Conservation (phyloP, 2,113 vertebrate genomes). For the Thalassarche chlororhynchos region DNA sequence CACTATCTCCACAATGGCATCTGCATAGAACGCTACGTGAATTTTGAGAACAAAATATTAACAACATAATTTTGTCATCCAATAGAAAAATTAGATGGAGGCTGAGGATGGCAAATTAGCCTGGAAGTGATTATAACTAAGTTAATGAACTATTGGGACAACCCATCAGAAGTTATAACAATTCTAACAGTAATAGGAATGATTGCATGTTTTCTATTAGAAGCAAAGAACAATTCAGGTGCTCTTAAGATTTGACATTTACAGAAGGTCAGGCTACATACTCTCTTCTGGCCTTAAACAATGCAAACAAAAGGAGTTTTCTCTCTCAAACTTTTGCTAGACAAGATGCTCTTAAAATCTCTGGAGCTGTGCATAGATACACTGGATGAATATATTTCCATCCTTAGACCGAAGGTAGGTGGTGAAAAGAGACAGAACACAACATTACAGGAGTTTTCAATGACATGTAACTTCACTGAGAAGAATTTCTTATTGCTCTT, state of each 20-base stretch:
- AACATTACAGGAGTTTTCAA: neutral
- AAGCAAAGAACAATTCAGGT: neutral
- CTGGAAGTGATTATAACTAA: neutral
- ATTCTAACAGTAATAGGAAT: neutral
- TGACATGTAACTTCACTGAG: neutral
- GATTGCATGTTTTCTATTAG: neutral
- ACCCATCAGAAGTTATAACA: neutral
- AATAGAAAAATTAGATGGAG: neutral
- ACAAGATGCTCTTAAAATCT: slow-evolving; percentile 11
- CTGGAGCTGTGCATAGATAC: neutral
- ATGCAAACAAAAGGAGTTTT: slow-evolving; percentile 5
- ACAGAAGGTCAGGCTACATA: slow-evolving; percentile 10
- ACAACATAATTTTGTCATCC: neutral
- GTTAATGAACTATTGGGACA: neutral
- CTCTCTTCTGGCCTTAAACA: slow-evolving; percentile 14
- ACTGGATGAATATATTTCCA: slow-evolving; percentile 5
- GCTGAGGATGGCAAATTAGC: neutral
- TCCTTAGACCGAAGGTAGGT: neutral
- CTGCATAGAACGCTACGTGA: accelerated
- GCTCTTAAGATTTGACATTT: slow-evolving; percentile 29
- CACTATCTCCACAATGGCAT: neutral
- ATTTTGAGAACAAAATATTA: neutral
- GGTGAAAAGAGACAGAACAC: neutral
- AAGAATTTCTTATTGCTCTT: neutral
- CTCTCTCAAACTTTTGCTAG: neutral